phyloP scores from a whole-genome alignment of 1,140 invertebrate species.

The Apis laboriosa region DNA sequence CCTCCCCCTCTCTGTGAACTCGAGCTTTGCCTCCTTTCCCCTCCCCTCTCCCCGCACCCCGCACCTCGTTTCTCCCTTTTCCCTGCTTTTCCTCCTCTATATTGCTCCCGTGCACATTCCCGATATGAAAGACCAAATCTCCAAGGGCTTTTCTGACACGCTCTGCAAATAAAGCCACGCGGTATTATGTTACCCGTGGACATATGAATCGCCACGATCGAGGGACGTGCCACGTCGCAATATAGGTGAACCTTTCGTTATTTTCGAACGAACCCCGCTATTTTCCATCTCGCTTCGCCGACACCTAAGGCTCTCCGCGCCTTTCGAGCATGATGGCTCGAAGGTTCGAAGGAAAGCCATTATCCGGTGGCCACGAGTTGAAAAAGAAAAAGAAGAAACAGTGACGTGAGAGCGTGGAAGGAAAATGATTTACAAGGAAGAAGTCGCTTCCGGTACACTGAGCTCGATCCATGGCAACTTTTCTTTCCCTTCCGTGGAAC shows the following conservation, averaged over 20 bases:
- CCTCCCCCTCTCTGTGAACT: not conserved
- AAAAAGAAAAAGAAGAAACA: not conserved
- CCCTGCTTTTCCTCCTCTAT: slow-evolving; percentile 14
- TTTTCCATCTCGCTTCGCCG: not conserved
- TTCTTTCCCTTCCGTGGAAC: not conserved
- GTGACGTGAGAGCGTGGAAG: not conserved
- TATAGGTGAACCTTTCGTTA: slow-evolving; percentile 18
- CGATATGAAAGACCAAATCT: slow-evolving; percentile 58
- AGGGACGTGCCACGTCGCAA: not conserved
- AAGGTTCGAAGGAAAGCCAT: not conserved
- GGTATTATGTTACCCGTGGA: slow-evolving; percentile 61
- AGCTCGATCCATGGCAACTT: not conserved
- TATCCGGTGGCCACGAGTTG: not conserved
- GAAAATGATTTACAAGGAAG: slow-evolving; percentile 17
- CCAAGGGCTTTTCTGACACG: slow-evolving; percentile 58
- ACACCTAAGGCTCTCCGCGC: not conserved
- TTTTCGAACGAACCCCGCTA: no score
- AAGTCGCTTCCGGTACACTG: not conserved
- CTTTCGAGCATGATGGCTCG: not conserved
- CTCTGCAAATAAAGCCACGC: slow-evolving; percentile 53
- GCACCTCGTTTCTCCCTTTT: not conserved
- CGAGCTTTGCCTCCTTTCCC: not conserved
- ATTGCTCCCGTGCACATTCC: slow-evolving; percentile 23
- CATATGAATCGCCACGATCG: slow-evolving; percentile 57
- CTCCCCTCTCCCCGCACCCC: not conserved